Conservation (phyloP, 2,888 invertebrate genomes). For the Pachycephus smyrnensis region DNA sequence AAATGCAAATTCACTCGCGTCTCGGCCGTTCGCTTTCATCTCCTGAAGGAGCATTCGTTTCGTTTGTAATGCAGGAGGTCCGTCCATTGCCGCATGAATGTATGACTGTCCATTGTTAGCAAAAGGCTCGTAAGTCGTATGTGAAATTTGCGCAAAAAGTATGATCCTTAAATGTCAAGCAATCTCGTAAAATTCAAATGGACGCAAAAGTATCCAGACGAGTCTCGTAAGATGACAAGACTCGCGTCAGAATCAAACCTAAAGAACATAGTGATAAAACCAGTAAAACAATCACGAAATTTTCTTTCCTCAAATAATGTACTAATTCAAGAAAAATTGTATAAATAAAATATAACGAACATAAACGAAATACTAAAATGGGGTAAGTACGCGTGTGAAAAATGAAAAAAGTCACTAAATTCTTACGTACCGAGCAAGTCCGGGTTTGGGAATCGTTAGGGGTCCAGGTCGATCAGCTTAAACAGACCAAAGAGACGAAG, state of each 20-base stretch:
- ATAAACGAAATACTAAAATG: too few species aligned
- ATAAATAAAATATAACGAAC: too few species aligned
- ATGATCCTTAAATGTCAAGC: conserved; percentile 42
- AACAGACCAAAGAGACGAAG: conserved; percentile 3
- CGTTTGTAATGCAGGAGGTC: conserved; percentile 44
- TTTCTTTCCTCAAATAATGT: neutral
- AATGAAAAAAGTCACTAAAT: neutral
- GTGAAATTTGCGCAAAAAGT: conserved; percentile 45
- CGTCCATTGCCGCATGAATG: conserved; percentile 39
- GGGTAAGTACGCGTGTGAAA: too few species aligned
- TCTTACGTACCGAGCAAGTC: conserved; percentile 19
- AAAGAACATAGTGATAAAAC: neutral
- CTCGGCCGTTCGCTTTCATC: neutral
- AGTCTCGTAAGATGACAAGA: neutral
- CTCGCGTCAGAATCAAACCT: neutral
- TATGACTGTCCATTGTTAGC: conserved; percentile 48
- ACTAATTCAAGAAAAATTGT: neutral
- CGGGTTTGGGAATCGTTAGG: conserved; percentile 54
- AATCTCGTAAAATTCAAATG: conserved; percentile 37
- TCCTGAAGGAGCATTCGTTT: conserved; percentile 12
- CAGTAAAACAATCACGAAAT: fast-evolving
- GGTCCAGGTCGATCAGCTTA: conserved; percentile 15
- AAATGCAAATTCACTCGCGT: conserved; percentile 25
- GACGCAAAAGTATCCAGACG: neutral
- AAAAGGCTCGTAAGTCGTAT: conserved; percentile 32